Evolutionary conservation across 2,113 vertebrate species (phyloP), one percentile per base, ranked within the genome.

Genomic region (Neofelis nebulosa): DNA sequence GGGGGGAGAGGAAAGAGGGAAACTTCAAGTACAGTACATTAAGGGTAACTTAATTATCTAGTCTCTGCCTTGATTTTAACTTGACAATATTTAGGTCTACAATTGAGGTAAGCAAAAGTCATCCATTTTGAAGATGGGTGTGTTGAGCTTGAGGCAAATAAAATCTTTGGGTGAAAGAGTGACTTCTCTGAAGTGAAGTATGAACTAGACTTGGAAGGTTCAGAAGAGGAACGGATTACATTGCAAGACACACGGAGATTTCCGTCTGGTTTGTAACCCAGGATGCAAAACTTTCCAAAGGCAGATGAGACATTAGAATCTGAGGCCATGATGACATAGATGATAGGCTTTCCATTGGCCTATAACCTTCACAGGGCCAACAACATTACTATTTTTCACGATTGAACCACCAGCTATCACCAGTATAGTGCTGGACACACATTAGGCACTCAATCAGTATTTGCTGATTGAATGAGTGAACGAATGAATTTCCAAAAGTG

Each of bases 51-150:
- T 55, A 25, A 36, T 65, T 65, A 48, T 48, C 68, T 16, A 57
- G n/a, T 27, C n/a, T 96, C 84, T 82, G 48, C 78, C 83, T 78
- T 50, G 74, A 74, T 78, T 95, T 86, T 90, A 81, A 63, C 29
- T 45, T 63, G 55, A 93, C 31, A 73, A 8, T 86, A 76, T 86
- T 80, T 68, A 31, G 41, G 29, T 76, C 2, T 69, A 71, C 7
- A 63, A 57, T 18, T 50, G 63, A 73, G 8, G 45, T 29, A 45
- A 50, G 82, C 81, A 82, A 87, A 74, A 80, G 52, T 14, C 41
- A 23, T 3, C 76, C 14, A 45, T 78, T 81, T 87, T 82, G 33
- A 71, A 93, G 69, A 57, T 55, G 65, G 33, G 33, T 16, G 1
- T 36, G 11, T n/a, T 68, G 38, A 76, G 23, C 5, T 57, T 79